Evolutionary conservation across 2,113 vertebrate genomes (phyloP).

Genomic region (Microtus pennsylvanicus): DNA sequence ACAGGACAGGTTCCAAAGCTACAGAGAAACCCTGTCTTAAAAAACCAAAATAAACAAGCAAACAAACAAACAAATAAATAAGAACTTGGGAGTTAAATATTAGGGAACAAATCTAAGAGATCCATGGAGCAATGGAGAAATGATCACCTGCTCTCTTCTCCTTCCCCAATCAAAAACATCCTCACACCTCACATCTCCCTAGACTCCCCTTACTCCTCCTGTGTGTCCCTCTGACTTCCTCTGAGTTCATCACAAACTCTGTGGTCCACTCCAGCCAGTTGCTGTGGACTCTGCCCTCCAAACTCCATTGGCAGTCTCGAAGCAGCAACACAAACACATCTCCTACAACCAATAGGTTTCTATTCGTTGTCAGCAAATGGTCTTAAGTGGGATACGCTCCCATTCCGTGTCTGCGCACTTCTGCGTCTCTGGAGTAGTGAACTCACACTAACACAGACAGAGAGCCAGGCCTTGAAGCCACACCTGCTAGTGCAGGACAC

Average conservation of each 20-base stretch:
- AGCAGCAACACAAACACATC: not conserved
- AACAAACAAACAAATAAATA: no score
- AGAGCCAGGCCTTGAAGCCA: not conserved
- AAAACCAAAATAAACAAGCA: no score
- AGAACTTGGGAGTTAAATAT: not conserved
- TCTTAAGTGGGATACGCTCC: not conserved
- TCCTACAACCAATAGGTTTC: not conserved
- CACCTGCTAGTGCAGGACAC: not conserved
- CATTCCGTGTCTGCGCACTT: not conserved
- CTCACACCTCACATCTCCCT: not conserved
- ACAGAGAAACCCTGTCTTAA: no score
- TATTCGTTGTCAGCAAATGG: not conserved
- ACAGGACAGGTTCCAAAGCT: no score
- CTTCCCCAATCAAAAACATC: not conserved
- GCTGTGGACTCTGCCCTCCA: not conserved
- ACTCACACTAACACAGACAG: not conserved
- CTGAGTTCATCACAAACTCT: not conserved
- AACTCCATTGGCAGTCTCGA: not conserved
- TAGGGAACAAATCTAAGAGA: not conserved
- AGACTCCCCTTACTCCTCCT: not conserved
- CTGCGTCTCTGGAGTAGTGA: not conserved
- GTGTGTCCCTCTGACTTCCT: not conserved
- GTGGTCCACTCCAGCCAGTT: not conserved
- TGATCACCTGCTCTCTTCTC: not conserved
- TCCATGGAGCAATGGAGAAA: not conserved